Conservation (phyloP, 2,888 invertebrate genomes). For the Hedya salicella region DNA sequence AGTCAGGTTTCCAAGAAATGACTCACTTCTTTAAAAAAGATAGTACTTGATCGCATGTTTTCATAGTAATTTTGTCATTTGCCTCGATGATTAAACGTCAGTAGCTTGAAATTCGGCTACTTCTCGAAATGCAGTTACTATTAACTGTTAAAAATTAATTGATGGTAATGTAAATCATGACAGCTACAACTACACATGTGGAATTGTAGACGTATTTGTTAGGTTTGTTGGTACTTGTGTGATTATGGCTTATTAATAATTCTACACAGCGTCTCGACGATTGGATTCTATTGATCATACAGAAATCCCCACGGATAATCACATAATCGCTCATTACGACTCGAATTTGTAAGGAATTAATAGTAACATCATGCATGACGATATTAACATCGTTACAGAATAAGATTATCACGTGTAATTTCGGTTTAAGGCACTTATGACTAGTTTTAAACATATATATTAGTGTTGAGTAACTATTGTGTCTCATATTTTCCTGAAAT, state of each 20-base stretch:
- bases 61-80: not conserved
- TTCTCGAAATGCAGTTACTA: too few relatives aligned
- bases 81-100: not conserved
- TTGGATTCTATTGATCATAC: constrained; percentile 38
- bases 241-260: constrained; percentile 28
- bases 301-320: constrained; percentile 39
- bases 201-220: not conserved
- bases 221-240: not conserved
- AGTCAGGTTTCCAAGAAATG: constrained; percentile 36
- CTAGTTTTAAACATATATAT: not conserved
- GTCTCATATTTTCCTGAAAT: too few relatives aligned
- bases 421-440: not conserved
- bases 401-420: not conserved
- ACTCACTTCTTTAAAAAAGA: constrained; percentile 24
- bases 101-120: too few relatives aligned
- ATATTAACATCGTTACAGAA: constrained; percentile 8
- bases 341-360: constrained; percentile 16
- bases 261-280: constrained; percentile 21
- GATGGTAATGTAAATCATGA: too few relatives aligned
- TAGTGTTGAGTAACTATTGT: not conserved
- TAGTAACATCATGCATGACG: constrained; percentile 1
- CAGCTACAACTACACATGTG: not conserved
- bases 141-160: too few relatives aligned
- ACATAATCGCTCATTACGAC: constrained; percentile 30
- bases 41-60: constrained; percentile 9